These are phyloP conservation scores for Heptranchias perlo DNA, from an alignment of 2,113 vertebrate genomes.

Conservation along the genomic window DNA sequence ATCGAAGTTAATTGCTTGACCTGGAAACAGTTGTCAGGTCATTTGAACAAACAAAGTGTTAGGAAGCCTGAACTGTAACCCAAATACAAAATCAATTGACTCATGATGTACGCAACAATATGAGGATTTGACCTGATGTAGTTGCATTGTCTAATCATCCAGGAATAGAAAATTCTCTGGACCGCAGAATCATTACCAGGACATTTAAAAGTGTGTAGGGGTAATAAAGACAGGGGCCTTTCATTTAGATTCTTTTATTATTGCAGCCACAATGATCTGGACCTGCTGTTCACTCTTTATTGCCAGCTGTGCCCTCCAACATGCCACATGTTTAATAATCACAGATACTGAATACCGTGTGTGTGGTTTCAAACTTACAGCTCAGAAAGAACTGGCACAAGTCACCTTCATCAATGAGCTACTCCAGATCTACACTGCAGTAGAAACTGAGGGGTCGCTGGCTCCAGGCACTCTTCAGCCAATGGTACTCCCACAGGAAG, in stretches of 20 bases:
- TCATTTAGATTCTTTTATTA: background rate
- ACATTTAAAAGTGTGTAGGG: background rate
- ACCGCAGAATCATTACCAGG: background rate
- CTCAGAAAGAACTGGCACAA: background rate
- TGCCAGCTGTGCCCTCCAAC: background rate
- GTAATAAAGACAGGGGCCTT: background rate
- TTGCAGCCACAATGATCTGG: background rate
- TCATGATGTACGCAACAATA: background rate
- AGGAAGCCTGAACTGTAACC: background rate
- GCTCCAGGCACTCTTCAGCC: background rate
- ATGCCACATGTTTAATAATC: constrained; percentile 6
- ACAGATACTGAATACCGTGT: background rate
- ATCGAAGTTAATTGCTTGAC: background rate
- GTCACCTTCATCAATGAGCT: background rate
- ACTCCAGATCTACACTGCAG: background rate
- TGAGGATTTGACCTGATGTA: background rate
- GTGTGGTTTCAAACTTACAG: background rate
- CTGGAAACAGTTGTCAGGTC: background rate
- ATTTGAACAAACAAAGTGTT: constrained; percentile 9
- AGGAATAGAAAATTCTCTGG: background rate
- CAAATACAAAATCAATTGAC: background rate
- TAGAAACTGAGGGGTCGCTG: background rate
- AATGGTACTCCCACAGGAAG: background rate
- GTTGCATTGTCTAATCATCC: background rate
- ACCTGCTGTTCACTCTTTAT: background rate